Base-by-base conservation (phyloP, 2,888 invertebrate species). In the Agriopis aurantiaria region DNA sequence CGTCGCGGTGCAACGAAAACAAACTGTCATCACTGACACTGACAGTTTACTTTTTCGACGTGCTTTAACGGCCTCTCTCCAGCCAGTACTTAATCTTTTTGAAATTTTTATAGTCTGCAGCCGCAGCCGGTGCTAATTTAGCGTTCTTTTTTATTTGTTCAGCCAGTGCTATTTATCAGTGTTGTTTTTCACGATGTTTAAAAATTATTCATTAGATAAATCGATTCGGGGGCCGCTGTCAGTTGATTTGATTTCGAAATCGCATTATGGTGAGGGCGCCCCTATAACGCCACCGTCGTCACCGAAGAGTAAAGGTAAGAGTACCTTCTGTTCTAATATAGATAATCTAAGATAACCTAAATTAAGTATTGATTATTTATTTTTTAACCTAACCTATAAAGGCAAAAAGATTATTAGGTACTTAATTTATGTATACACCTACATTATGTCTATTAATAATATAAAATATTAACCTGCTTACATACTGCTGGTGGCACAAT, bases 241-340 rank as follows among this genome's bases (percentile, higher is more conserved):
- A 0, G 84, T 89, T 14, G 88, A 90, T 78, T 81, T 90, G 5
- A 80, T 88, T 74, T 70, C 82, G 12, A 87, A 87, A 73, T 17
- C 59, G 58, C 82, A 86, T 75, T 89, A 78, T 64, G 85, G 82
- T 61, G 78, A 83, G 33, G 77, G 65, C 48, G 72, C 83, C 11
- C 55, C 66, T 14, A 86, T 85, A 72, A 90, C 91, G 1, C 91
- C 92, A 8, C 91, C 91, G 0, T 85, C 89, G 3, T 92, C 92
- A 2, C 92, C 92, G 1, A 91, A 89, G 68, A 88, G 88, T 68
- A 91, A 89, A 91, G 91, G 91, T 92, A 87, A 75, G 83, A 43
- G 43, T 48, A 11, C 8, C 33, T n/a, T 55, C 68, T 53, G 12
- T 45, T 45, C 23, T 43, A 33, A 33, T 33, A 5, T 33, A 33